Evolutionary conservation across 2,888 invertebrate species (phyloP), one percentile per base, ranked within the genome.

Genomic region (Erebia ligea): DNA sequence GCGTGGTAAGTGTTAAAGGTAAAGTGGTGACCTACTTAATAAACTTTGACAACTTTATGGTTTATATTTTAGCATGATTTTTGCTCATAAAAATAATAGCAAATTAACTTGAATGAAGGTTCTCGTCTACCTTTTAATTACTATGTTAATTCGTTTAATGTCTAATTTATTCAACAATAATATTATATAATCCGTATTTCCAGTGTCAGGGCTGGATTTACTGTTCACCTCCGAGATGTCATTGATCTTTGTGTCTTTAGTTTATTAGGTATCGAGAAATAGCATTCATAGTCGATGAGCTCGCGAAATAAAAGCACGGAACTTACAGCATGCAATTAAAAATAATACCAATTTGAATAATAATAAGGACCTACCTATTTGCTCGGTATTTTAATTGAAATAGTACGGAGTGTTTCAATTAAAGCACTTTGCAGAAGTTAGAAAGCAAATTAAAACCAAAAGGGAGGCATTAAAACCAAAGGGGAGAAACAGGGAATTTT

Each of bases 141-240:
- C 62, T 66, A 54, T 42, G 48, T 59, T 64, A 73, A 68, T 68
- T 68, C 21, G 66, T 42, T 63, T 71, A 70, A 68, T 76, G 73
- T 74, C 73, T 77, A 77, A 78, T 77, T 76, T 75, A 79, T 76
- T 73, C 75, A 58, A 73, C 70, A 75, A 34, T 6, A 76, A 76
- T 73, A 74, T 72, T 73, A 76, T 72, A 75, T 72, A 74, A 72
- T 65, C 63, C 66, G 67, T 72, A 70, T 73, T 74, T 69, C 76
- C 81, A 81, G 77, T 79, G 80, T 79, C 80, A 80, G 64, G 79
- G 80, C 68, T 77, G 68, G 40, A 67, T 62, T 63, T 62, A 74
- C 68, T 61, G 70, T 70, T 72, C 70, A 72, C 70, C 74, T 74
- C 70, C 66, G 58, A 21, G 34, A 61, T 74, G 74, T 74, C 74